phyloP scores from a whole-genome alignment of 2,113 vertebrate species.

The Dendrocopos noguchii region DNA sequence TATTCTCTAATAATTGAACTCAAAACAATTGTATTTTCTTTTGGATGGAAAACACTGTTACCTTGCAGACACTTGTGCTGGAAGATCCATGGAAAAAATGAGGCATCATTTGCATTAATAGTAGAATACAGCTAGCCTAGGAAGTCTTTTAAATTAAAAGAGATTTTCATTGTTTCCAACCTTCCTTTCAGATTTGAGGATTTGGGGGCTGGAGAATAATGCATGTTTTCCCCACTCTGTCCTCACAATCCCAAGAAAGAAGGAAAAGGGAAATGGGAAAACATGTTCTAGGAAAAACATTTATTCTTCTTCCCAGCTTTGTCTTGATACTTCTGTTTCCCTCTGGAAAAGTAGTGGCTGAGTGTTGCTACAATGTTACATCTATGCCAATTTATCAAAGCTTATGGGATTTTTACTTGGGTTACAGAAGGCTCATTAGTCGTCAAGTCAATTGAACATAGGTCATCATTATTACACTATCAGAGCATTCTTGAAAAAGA shows the following conservation, averaged over 20 bases:
- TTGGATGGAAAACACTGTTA: background rate
- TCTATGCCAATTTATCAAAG: conserved; percentile 30
- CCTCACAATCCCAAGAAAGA: background rate
- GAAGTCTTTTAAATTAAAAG: background rate
- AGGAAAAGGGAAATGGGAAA: background rate
- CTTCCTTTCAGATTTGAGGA: background rate
- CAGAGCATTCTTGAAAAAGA: conserved; percentile 37
- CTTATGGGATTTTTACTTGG: conserved; percentile 49
- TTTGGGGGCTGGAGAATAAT: background rate
- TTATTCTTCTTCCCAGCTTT: background rate
- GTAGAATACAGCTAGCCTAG: background rate
- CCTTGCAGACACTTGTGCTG: background rate
- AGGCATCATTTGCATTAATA: background rate
- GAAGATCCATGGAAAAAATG: background rate
- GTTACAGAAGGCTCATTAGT: conserved; percentile 59
- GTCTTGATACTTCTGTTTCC: background rate
- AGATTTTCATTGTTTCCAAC: background rate
- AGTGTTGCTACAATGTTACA: background rate
- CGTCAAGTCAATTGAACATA: conserved; percentile 50
- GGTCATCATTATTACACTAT: conserved; percentile 58
- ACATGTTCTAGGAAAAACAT: background rate
- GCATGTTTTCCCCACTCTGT: background rate
- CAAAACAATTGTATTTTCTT: background rate
- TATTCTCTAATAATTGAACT: background rate
- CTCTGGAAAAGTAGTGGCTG: background rate